Base-by-base conservation (phyloP, 2,888 invertebrate genomes). In the Andrena dorsata region DNA sequence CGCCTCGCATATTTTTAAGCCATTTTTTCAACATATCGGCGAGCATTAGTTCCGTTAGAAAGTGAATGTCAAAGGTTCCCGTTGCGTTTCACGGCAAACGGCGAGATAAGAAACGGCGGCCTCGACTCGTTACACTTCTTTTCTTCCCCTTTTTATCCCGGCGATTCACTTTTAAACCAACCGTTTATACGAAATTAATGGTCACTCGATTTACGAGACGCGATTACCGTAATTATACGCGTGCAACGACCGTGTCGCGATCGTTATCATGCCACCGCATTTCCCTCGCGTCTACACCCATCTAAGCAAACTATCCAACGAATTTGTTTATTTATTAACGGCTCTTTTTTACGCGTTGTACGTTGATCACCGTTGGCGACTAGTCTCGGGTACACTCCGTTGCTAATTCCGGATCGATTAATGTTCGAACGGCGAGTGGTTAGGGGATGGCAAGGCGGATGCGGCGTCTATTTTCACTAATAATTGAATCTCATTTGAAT, bases 41-140 rank as follows among this genome's bases (percentile, higher is more conserved):
- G 26, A 13, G 51, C 65, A 64, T 74, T 74, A 66, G 74, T 82
- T 77, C 66, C 76, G 70, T 83, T 83, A 83, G 83, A 83, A 83
- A 83, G 83, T 82, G 83, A 83, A 83, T 83, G 81, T 83, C 83
- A 83, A 82, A 82, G 77, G 77, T 83, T 68, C 60, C 73, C 71
- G 61, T 49, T 70, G 66, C 76, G 76, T 81, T 83, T 73, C 76
- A 70, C 49, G 32, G 76, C 76, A 51, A 61, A 65, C 60, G n/a
- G 56, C 63, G 58, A 77, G 83, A 83, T 83, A 83, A 83, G 82
- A 77, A 71, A 76, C 70, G 20, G n/a, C 70, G 73, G 77, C 81
- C 81, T 71, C 76, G 74, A 41, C 58, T 70, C 16, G 74, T 51
- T 71, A 66, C 65, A 69, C 63, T 76, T 76, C 35, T 72, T 82